Conservation (phyloP, 2,797 vertebrate species). For the Anguilla megastoma region DNA sequence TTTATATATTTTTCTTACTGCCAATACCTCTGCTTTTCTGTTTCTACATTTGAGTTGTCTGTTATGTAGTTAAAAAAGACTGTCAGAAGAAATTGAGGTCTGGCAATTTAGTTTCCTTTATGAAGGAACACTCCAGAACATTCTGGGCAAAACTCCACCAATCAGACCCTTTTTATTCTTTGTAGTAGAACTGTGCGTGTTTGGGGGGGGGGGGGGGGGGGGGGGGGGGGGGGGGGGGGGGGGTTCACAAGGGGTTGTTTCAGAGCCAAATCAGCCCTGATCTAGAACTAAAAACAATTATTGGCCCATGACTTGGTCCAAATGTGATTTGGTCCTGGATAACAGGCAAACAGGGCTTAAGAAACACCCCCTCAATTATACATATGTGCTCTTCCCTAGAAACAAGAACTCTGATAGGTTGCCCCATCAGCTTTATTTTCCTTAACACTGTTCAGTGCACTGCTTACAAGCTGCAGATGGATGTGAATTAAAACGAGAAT, state of each 20-base stretch:
- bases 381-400: not conserved
- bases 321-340: slow-evolving; percentile 1
- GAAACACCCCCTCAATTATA: not conserved
- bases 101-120: not conserved
- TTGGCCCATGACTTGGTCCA: not conserved
- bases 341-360: not conserved
- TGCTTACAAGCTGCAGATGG: not conserved
- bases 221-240: too few relatives aligned
- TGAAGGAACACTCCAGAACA: not conserved
- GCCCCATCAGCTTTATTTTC: not conserved
- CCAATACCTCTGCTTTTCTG: not conserved
- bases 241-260: not conserved
- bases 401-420: not conserved
- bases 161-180: not conserved
- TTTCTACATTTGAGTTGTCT: not conserved
- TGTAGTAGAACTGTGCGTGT: not conserved
- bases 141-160: not conserved
- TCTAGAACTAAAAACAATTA: not conserved
- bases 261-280: not conserved
- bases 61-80: not conserved
- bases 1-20: not conserved
- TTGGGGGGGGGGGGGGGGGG: not conserved
- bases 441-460: not conserved
- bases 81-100: not conserved
- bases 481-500: not conserved